phyloP scores from a whole-genome alignment of 2,113 vertebrate species.

The Diglossa brunneiventris region DNA sequence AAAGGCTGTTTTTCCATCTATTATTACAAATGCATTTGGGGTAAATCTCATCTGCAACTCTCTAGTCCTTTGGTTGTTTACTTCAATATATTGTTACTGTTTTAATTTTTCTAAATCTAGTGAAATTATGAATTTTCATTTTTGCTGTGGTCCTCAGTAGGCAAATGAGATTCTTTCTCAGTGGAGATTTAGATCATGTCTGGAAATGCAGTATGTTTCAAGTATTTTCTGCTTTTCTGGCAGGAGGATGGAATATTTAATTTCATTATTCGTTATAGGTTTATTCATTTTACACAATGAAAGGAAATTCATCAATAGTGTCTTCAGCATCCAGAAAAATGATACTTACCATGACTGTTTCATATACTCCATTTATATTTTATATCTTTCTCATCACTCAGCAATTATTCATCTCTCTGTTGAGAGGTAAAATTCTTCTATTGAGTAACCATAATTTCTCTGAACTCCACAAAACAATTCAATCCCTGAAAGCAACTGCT shows the following conservation, averaged over 20 bases:
- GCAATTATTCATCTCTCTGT: conserved; percentile 37
- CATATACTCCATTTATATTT: conserved; percentile 62
- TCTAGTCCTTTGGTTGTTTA: conserved; percentile 20
- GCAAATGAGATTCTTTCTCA: conserved; percentile 1
- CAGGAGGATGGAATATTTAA: conserved; percentile 53
- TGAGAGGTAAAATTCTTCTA: conserved; percentile 20
- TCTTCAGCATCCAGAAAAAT: conserved; percentile 47
- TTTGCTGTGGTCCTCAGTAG: not conserved
- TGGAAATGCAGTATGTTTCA: conserved; percentile 33
- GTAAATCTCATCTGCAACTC: not conserved
- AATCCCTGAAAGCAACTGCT: conserved; percentile 11
- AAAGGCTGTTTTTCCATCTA: conserved; percentile 7
- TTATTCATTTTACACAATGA: conserved; percentile 39
- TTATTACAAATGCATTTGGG: conserved; percentile 25
- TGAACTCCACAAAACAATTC: conserved; percentile 15
- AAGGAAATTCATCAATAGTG: conserved; percentile 37
- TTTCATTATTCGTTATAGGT: conserved; percentile 22
- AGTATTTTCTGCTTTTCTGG: conserved; percentile 41
- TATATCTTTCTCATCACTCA: conserved; percentile 52
- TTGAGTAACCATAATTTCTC: conserved; percentile 25
- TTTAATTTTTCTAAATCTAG: conserved; percentile 21
- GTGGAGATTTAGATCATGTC: conserved; percentile 18
- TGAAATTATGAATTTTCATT: conserved; percentile 1
- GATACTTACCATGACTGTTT: conserved; percentile 20
- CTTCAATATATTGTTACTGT: not conserved